Base-by-base conservation (phyloP, 2,113 vertebrate species). In the Etia nguti region DNA sequence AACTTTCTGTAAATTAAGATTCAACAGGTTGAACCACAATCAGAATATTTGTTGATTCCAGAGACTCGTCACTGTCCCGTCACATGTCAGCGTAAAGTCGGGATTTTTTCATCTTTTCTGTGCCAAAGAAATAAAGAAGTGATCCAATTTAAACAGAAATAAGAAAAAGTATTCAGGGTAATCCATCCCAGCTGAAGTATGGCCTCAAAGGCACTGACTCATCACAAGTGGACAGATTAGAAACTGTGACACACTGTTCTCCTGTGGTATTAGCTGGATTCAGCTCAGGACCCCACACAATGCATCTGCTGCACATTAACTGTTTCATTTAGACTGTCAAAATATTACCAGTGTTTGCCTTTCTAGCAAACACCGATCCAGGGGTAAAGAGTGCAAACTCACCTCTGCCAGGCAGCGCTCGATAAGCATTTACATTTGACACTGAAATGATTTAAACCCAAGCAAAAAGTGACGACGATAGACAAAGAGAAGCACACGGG, bases 151-250 rank as follows among this genome's bases (percentile, higher is more conserved):
- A 48, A 80, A 73, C 43, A 15, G n/a, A 46, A 56, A 6, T 54
- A 12, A 60, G 7, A 50, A n/a, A 48, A 77, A n/a, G 43, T n/a
- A 77, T 8, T 50, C 6, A n/a, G 43, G 20, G 70, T 77, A 48
- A 77, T 89, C 52, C 48, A 29, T 55, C 73, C 84, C 86, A 87
- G 62, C 82, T 89, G 82, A 84, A 80, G 29, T 8, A 31, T 73
- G 15, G 79, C 84, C 79, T 88, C 57, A 79, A 43, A 84, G 57
- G 6, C 24, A 13, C 38, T 3, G 48, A 59, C 36, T 20, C 41
- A 50, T 77, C 70, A 31, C 4, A 11, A 31, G 24, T n/a, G 70
- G 13, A 31, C 31, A 77, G 15, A 77, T 77, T 50, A 50, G 70
- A 75, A 75, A 77, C 46, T 20, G 46, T n/a, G 73, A 77, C 73